Conservation (phyloP, 2,113 vertebrate genomes). For the Lynx canadensis region DNA sequence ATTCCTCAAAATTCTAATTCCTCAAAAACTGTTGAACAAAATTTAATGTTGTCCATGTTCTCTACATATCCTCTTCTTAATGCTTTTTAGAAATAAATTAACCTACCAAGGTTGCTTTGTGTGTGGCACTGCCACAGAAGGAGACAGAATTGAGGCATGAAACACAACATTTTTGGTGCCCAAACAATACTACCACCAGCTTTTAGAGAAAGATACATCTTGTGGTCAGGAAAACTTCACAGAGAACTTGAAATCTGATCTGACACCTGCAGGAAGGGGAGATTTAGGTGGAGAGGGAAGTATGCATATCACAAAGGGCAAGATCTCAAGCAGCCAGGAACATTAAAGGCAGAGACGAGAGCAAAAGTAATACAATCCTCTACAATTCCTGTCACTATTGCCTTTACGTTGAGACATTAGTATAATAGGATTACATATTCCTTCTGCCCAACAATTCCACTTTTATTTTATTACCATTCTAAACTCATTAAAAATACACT, state of each 20-base stretch:
- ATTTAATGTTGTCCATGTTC: background rate
- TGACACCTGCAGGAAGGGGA: background rate
- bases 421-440: slow-evolving; percentile 51
- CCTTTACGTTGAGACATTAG: slow-evolving; percentile 40
- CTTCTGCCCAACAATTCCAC: slow-evolving; percentile 58
- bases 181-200: background rate
- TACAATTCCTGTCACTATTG: background rate
- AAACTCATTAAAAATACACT: slow-evolving; percentile 60
- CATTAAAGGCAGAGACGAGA: background rate
- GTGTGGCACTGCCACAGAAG: background rate
- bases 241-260: background rate
- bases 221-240: background rate
- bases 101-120: background rate
- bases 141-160: background rate
- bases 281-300: accelerated
- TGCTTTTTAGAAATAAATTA: background rate
- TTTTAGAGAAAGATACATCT: background rate
- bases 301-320: background rate
- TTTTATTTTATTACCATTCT: slow-evolving; percentile 63
- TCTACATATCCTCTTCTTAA: background rate
- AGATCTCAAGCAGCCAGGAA: background rate
- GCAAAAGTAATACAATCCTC: background rate
- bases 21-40: background rate
- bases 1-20: background rate
- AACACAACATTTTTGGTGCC: background rate